A percentile compares a stretch with the other conserved stretches of the same genome.
Conservation (phyloP, 2,113 vertebrate species). For the Holacanthus passer region DNA sequence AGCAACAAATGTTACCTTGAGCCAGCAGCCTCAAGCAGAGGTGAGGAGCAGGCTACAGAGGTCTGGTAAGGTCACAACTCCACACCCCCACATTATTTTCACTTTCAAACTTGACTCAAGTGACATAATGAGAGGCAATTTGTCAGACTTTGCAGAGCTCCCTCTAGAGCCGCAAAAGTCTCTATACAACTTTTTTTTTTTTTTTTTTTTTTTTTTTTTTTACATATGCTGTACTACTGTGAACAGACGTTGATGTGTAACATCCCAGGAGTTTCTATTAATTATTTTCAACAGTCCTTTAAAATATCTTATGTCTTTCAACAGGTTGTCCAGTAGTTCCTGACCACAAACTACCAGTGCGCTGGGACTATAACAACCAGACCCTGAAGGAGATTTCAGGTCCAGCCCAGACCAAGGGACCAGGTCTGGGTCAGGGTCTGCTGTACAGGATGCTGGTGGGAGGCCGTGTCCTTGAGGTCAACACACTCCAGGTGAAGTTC, state of each 20-base stretch:
- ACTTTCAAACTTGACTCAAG: too few relatives aligned
- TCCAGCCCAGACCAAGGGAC: background rate
- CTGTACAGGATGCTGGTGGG: slow-evolving; percentile 80
- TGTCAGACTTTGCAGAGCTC: background rate
- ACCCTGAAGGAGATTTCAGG: slow-evolving; percentile 71
- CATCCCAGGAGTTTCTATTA: background rate
- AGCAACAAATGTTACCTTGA: too few relatives aligned
- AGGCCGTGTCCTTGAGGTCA: slow-evolving; percentile 88
- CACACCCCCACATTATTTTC: too few relatives aligned
- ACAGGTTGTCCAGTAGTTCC: slow-evolving; percentile 82
- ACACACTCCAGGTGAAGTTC: slow-evolving; percentile 78
- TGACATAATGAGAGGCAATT: background rate
- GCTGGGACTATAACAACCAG: slow-evolving; percentile 84
- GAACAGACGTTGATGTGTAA: too few relatives aligned
- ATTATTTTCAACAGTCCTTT: background rate
- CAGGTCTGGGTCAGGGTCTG: slow-evolving; percentile 38
- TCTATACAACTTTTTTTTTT: too few relatives aligned
- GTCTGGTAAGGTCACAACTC: too few relatives aligned
- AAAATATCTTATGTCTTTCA: slow-evolving; percentile 7
- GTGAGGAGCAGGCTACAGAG: too few relatives aligned
- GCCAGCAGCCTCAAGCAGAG: too few relatives aligned
- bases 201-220: too few relatives aligned
- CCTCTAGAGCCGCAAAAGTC: background rate
- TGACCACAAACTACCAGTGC: slow-evolving; percentile 79
- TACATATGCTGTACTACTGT: background rate